A percentile compares a stretch with the other conserved stretches of the same genome.
phyloP scores from a whole-genome alignment of 1,140 invertebrate species.

The Lutraria rhynchaena region DNA sequence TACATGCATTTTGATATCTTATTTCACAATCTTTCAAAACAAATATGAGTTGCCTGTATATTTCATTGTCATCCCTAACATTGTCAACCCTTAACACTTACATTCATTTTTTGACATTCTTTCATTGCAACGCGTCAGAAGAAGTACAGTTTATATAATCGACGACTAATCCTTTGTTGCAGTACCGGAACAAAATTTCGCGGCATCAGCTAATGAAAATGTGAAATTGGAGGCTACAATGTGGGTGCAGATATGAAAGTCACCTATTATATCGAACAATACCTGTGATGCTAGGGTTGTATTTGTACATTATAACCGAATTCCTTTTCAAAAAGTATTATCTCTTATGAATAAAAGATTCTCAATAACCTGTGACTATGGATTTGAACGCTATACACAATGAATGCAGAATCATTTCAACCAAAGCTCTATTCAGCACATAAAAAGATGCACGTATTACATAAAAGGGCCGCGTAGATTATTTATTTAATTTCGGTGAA shows the following conservation, averaged over 20 bases:
- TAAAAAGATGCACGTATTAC: conserved; percentile 18
- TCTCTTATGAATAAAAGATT: conserved; percentile 13
- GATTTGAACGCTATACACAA: conserved; percentile 18
- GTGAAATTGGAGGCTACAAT: conserved; percentile 27
- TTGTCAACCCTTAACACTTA: neutral
- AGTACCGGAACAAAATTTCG: neutral
- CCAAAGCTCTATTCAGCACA: conserved; percentile 12
- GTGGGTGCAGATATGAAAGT: neutral
- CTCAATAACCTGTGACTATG: neutral
- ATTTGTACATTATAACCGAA: neutral
- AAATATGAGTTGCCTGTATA: neutral
- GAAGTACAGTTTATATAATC: neutral
- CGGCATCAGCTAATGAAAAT: conserved; percentile 32
- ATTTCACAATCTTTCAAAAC: neutral
- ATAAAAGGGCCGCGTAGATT: conserved; percentile 27
- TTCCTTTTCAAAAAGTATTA: conserved; percentile 36
- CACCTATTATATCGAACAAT: too few species aligned
- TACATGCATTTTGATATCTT: neutral
- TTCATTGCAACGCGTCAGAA: conserved; percentile 15
- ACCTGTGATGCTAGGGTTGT: conserved; percentile 19
- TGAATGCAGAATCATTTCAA: conserved; percentile 6
- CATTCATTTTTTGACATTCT: neutral
- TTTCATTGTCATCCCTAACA: conserved; percentile 11
- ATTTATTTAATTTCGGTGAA: conserved; percentile 27
- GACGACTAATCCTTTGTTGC: neutral